A percentile compares a stretch with the other conserved stretches of the same genome.
These are phyloP conservation scores for Nemopilema nomurai DNA, from an alignment of 30 jellyfish, hydroid and myxozoan genomes.

Conservation along the genomic window DNA sequence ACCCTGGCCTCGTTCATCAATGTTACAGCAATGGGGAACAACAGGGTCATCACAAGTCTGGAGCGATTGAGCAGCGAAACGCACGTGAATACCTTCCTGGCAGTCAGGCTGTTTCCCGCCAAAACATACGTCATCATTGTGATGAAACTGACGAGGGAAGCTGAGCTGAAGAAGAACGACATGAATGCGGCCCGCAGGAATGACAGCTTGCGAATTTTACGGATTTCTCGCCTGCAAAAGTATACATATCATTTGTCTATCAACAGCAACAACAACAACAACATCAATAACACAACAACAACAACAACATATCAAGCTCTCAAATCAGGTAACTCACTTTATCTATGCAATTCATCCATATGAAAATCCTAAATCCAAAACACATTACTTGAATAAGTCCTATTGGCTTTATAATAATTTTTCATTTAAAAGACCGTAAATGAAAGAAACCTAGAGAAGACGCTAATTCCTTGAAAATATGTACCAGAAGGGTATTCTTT, in stretches of 20 bases:
- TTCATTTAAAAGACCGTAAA: too few relatives aligned
- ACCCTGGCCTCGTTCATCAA: conserved; percentile 77
- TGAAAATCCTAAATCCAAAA: too few relatives aligned
- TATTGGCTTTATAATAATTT: too few relatives aligned
- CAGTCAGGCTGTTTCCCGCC: conserved; percentile 70
- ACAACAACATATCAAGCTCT: too few relatives aligned
- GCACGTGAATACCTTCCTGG: conserved; percentile 75
- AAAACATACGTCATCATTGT: conserved; percentile 85
- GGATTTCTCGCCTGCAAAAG: conserved; percentile 70
- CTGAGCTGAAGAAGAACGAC: conserved; percentile 93
- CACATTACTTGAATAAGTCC: too few relatives aligned
- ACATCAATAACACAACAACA: too few relatives aligned
- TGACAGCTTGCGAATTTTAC: conserved; percentile 53
- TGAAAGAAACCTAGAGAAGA: too few relatives aligned
- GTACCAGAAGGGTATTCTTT: too few relatives aligned
- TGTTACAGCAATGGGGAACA: conserved; percentile 81
- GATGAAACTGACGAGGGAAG: conserved; percentile 70
- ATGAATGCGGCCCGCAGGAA: conserved; percentile 76
- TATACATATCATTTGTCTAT: not conserved
- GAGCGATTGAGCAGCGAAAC: conserved; percentile 75
- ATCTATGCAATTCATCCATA: too few relatives aligned
- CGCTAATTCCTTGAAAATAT: too few relatives aligned
- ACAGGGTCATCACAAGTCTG: conserved; percentile 65
- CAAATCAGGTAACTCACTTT: too few relatives aligned
- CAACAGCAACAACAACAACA: too few relatives aligned